Conservation (phyloP, 1,140 invertebrate species). For the Pseudomyrmex pallidus region DNA sequence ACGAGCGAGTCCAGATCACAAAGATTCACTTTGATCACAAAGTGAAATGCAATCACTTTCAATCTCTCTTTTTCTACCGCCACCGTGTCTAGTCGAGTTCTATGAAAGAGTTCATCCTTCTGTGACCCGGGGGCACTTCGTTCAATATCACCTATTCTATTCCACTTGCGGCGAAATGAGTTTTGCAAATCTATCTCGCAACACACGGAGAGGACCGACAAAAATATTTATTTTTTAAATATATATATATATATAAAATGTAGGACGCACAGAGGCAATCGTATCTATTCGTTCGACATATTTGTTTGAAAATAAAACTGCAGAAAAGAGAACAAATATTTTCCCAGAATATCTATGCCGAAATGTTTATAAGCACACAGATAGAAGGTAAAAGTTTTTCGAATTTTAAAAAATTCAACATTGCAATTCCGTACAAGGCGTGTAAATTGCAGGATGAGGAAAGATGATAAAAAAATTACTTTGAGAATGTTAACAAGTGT, state of each 20-base stretch:
- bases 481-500: background rate
- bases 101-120: constrained; percentile 66
- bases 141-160: constrained; percentile 45
- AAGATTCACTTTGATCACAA: constrained; percentile 69
- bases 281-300: too few species aligned
- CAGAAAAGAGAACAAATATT: too few species aligned
- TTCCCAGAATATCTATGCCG: too few species aligned
- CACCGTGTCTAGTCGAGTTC: constrained; percentile 36
- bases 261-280: too few species aligned
- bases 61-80: constrained; percentile 42
- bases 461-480: background rate
- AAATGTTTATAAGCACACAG: too few species aligned
- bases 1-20: constrained; percentile 14
- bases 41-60: constrained; percentile 71
- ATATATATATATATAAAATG: background rate
- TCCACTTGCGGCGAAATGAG: constrained; percentile 29
- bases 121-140: constrained; percentile 55
- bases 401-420: too few species aligned
- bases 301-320: too few species aligned
- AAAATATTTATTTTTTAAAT: background rate
- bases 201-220: background rate
- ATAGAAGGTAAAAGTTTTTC: too few species aligned
- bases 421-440: too few species aligned
- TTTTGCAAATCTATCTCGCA: constrained; percentile 22
- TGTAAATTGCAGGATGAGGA: background rate